Conservation (phyloP, 2,113 vertebrate genomes). For the Pachypanchax playfairii region DNA sequence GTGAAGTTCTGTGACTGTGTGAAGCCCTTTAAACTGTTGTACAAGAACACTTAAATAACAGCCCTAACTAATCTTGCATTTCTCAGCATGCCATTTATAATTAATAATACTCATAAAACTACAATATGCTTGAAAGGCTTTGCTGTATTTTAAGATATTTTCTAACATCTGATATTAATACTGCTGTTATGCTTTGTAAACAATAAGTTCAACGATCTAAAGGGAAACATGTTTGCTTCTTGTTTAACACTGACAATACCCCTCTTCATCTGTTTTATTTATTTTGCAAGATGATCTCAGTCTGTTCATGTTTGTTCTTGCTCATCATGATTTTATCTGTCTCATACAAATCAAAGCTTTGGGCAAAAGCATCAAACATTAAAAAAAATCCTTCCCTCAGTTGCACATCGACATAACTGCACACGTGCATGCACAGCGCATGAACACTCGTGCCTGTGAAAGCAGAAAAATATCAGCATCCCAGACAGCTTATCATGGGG, state of each 20-base stretch:
- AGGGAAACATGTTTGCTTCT: slow-evolving; percentile 12
- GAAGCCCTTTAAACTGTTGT: neutral
- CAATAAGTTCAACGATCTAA: neutral
- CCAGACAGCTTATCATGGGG: slow-evolving; percentile 75
- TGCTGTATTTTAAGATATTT: slow-evolving; percentile 18
- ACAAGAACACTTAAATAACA: neutral
- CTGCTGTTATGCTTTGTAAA: slow-evolving; percentile 4
- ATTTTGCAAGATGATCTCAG: slow-evolving; percentile 24
- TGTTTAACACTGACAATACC: slow-evolving; percentile 11
- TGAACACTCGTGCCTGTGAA: slow-evolving; percentile 15
- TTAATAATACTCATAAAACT: slow-evolving; percentile 13
- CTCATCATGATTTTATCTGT: slow-evolving; percentile 27
- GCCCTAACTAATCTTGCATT: neutral
- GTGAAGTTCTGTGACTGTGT: neutral
- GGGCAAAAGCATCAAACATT: slow-evolving; percentile 45
- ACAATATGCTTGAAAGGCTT: neutral
- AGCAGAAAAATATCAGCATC: slow-evolving; percentile 59
- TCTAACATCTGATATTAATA: slow-evolving; percentile 15
- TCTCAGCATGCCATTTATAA: slow-evolving; percentile 10
- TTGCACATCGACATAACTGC: slow-evolving; percentile 4
- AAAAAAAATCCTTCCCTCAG: neutral
- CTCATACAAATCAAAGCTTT: slow-evolving; percentile 59
- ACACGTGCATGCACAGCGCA: slow-evolving; percentile 10
- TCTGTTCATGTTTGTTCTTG: slow-evolving; percentile 2
- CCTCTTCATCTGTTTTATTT: slow-evolving; percentile 23